A percentile compares a stretch with the other conserved stretches of the same genome.
phyloP scores from a whole-genome alignment of 35 echinoderm and acorn worm species.

The Anneissia japonica region DNA sequence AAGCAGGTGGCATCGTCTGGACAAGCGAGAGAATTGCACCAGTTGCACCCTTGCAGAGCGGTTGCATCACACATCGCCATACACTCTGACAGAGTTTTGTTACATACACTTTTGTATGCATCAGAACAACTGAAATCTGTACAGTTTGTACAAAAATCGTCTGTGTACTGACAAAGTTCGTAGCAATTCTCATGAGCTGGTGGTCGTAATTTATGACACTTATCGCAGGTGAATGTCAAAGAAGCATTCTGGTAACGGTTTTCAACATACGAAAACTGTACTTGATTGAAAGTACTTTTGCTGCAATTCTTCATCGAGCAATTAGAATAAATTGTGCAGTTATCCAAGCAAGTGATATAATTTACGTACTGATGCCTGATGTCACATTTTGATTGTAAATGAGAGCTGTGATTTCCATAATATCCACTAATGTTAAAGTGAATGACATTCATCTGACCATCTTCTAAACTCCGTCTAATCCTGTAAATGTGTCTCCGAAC shows the following conservation, averaged over 20 bases:
- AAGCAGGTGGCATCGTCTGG: slow-evolving; percentile 2
- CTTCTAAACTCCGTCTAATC: background rate
- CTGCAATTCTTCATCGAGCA: background rate
- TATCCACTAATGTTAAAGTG: background rate
- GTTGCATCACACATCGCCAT: background rate
- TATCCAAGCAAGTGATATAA: background rate
- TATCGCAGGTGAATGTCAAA: background rate
- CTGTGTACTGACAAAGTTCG: background rate
- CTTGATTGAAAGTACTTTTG: background rate
- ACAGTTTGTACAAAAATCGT: background rate
- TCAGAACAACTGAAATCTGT: slow-evolving; percentile 11
- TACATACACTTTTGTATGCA: background rate
- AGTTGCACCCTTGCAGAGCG: background rate
- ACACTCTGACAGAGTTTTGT: background rate
- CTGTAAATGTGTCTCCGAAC: background rate
- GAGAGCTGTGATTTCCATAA: background rate
- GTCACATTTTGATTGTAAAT: background rate
- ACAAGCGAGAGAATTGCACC: background rate
- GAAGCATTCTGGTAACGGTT: background rate
- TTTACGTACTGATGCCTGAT: background rate
- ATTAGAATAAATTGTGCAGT: background rate
- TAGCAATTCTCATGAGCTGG: background rate
- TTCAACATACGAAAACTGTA: background rate
- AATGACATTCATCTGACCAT: background rate
- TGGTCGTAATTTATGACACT: background rate